Evolutionary conservation across 2,797 vertebrate species (phyloP).

Genomic region (Sebastes matsubarae): DNA sequence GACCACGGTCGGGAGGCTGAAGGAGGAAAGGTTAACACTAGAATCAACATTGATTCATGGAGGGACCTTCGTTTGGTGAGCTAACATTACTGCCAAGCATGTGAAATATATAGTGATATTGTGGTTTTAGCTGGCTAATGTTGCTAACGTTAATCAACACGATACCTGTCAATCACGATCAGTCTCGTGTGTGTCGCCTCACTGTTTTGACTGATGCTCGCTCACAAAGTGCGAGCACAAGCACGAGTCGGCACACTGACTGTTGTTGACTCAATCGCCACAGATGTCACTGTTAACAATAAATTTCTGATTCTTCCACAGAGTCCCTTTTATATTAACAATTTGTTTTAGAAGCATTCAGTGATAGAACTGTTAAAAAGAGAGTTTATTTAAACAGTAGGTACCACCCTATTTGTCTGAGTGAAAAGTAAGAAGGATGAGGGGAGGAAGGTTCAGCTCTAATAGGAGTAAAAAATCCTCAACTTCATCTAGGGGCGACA

Average conservation of each 20-base stretch:
- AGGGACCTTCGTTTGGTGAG: background rate
- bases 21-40: background rate
- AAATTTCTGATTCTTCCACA: no score
- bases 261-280: background rate
- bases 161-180: background rate
- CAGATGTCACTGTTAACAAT: no score
- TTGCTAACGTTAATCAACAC: background rate
- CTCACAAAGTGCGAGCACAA: background rate
- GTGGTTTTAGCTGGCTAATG: no score
- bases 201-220: background rate
- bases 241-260: background rate
- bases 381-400: conserved; percentile 6
- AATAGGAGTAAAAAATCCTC: conserved; percentile 22
- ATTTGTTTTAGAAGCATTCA: conserved; percentile 9
- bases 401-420: background rate
- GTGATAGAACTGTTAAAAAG: conserved; percentile 2
- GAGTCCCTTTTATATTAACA: background rate
- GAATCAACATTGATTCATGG: background rate
- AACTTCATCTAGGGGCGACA: conserved; percentile 13
- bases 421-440: conserved; percentile 7
- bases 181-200: background rate
- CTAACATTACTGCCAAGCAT: background rate
- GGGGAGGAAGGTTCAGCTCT: conserved; percentile 12
- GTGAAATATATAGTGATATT: background rate
- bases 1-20: background rate